Evolutionary conservation across 2,797 vertebrate genomes (phyloP).

Genomic region (Otolemur crassicaudatus): DNA sequence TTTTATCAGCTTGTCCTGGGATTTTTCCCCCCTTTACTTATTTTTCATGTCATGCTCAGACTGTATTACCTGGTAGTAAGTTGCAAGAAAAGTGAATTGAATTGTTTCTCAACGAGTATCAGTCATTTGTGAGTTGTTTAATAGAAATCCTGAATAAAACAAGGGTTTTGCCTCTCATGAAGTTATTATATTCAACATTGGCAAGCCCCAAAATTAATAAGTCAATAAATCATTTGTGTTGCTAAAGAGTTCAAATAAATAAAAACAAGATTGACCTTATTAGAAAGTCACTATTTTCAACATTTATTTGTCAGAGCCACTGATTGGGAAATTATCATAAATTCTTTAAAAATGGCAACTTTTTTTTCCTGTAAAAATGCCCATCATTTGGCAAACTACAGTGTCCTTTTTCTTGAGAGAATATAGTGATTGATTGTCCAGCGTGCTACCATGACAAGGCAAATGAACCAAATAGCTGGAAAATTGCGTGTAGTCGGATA

Average conservation of each 20-base stretch:
- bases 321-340: slow-evolving; percentile 73
- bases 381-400: slow-evolving; percentile 68
- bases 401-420: slow-evolving; percentile 73
- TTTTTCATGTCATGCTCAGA: slow-evolving; percentile 56
- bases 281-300: slow-evolving; percentile 60
- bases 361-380: slow-evolving; percentile 62
- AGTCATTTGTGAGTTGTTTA: slow-evolving; percentile 51
- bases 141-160: slow-evolving; percentile 68
- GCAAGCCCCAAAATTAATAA: slow-evolving; percentile 65
- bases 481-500: slow-evolving; percentile 69
- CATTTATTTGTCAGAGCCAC: slow-evolving; percentile 61
- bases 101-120: slow-evolving; percentile 68
- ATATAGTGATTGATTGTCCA: slow-evolving; percentile 69
- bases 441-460: slow-evolving; percentile 51
- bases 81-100: slow-evolving; percentile 58
- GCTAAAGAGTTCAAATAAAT: slow-evolving; percentile 57
- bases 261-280: slow-evolving; percentile 65
- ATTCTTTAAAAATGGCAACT: slow-evolving; percentile 58
- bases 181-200: slow-evolving; percentile 32
- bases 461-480: slow-evolving; percentile 70
- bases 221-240: background rate
- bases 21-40: background rate
- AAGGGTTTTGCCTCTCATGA: slow-evolving; percentile 53
- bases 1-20: background rate
- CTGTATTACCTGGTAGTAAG: slow-evolving; percentile 59